These are phyloP conservation scores for Calidris pugnax DNA, from an alignment of 2,113 vertebrate genomes.

Conservation along the genomic window DNA sequence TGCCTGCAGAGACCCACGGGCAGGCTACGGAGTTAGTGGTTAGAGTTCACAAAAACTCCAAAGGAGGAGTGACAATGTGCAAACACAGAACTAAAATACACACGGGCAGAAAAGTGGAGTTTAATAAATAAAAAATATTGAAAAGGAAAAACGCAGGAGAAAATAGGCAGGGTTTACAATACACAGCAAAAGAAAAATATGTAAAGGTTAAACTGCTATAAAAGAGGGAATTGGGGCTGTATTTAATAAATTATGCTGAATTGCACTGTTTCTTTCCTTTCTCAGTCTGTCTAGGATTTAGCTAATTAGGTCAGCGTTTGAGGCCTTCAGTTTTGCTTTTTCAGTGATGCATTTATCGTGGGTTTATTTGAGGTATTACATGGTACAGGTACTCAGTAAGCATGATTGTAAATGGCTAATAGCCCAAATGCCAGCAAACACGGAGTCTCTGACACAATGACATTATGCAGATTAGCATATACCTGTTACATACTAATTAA, in stretches of 20 bases:
- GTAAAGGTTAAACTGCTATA: neutral
- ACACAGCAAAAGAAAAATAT: neutral
- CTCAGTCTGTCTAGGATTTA: neutral
- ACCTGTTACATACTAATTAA: conserved; percentile 10
- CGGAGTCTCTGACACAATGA: neutral
- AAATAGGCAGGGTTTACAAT: neutral
- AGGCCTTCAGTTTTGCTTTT: neutral
- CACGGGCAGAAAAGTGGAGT: neutral
- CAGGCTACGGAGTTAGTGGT: neutral
- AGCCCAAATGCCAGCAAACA: neutral
- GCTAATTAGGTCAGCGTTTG: neutral
- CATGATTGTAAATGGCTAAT: neutral
- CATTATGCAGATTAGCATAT: neutral
- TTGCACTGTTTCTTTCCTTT: neutral
- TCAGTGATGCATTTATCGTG: neutral
- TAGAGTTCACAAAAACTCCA: neutral
- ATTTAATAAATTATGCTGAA: neutral
- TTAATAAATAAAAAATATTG: neutral
- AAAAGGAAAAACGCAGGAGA: neutral
- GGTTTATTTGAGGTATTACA: neutral
- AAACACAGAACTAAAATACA: neutral
- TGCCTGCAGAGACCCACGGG: neutral
- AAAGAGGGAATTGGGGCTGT: neutral
- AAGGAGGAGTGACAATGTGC: neutral
- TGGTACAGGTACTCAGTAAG: neutral